Evolutionary conservation across 2,888 invertebrate genomes (phyloP), one percentile per base, ranked within the genome.

Genomic region (Chesias legatella): DNA sequence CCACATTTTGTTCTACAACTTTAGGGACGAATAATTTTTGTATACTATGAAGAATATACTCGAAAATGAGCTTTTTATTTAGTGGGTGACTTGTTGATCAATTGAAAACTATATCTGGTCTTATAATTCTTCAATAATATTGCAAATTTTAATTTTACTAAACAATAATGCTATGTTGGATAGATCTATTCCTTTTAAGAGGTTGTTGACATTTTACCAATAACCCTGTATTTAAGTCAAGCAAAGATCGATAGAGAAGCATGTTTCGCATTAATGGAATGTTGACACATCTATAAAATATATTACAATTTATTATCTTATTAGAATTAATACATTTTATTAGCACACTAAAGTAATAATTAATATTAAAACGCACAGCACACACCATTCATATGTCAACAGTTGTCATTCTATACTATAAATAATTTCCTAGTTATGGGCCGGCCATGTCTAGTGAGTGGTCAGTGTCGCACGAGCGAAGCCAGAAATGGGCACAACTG

Each of bases 281-380:
- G 82, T 79, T 65, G n/a, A n/a, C 67, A 75, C 67, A 65, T 75
- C 71, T 79, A 76, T 73, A 76, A 74, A 75, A 75, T 86, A 84
- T 81, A 83, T 80, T 85, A 86, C 82, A 86, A 72, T 78, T 79
- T 73, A 71, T 73, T 70, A 52, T 68, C 68, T 72, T 75, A 73
- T 71, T 79, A 78, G 74, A 81, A 82, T 83, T 86, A 83, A 79
- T 84, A 84, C 74, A 74, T 81, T 73, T 82, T 81, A 86, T 86
- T 88, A 88, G 86, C 84, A 88, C 88, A 79, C 86, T 88, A 86
- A 64, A 76, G 67, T 81, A 82, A 80, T 57, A 77, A 81, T 83
- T 85, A 84, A 79, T 81, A 75, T 66, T 80, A 76, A 79, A 80
- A 73, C 71, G 59, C 78, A 68, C 71, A 61, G 56, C 76, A 69